Evolutionary conservation across 1,140 invertebrate species (phyloP), one percentile per base, ranked within the genome.

Genomic region (Zaprionus inermis): DNA sequence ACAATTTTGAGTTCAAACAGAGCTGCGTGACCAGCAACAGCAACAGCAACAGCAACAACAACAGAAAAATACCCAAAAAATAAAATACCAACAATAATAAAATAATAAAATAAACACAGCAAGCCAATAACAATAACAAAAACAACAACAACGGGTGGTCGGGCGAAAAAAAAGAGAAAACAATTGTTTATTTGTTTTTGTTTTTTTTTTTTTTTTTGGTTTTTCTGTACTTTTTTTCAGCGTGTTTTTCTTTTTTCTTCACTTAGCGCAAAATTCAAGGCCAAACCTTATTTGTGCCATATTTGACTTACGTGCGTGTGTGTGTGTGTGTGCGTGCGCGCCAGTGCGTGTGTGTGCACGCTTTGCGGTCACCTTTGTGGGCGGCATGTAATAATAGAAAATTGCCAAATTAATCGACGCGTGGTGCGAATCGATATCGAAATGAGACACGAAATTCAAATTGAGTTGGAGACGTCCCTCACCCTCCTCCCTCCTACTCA

Each of bases 241-340:
- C 59, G 65, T 36, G 54, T 51, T 71, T 49, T 57, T 56, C 28
- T 66, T 58, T 68, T 63, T 64, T 72, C 41, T 75, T 66, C 32
- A 71, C 68, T 54, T 74, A 65, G 75, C 79, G 58, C 71, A 66
- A 49, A 78, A 76, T 85, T 85, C 81, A 85, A 85, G 81, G 81
- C 81, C 81, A 85, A 72, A 78, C 75, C 75, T 81, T 71, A 86
- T 81, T 86, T 85, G 82, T 81, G 75, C 82, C 82, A 86, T 66
- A 71, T 75, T 75, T 72, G 20, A 57, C 28, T 51, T 63, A 18
- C 30, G 22, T 79, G 54, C 67, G 24, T 52, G 65, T 41, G 7
- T 38, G 69, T 20, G 34, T 7, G 18, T 34, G 14, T 5, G 61
- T 4, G 61, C 3, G 34, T 36, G 11, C 9, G 32, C 7, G 32